These are phyloP conservation scores for Oryzias sinensis DNA, from an alignment of 2,797 vertebrate genomes.

Conservation along the genomic window DNA sequence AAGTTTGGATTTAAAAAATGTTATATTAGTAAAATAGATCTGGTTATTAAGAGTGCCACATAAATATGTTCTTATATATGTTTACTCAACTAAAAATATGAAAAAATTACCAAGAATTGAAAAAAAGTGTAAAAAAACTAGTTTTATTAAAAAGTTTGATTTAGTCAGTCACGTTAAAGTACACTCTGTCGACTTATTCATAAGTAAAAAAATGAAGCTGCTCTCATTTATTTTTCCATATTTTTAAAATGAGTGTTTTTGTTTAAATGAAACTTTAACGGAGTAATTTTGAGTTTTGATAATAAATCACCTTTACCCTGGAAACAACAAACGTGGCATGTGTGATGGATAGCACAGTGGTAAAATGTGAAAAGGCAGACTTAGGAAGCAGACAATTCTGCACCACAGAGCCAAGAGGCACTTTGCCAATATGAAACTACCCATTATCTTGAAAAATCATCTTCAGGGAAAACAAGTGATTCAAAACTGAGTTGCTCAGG, in stretches of 20 bases:
- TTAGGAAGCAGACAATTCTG: conserved; percentile 58
- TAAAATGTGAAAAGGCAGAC: conserved; percentile 64
- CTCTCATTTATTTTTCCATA: conserved; percentile 22
- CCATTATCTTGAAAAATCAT: conserved; percentile 67
- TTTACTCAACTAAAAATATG: background rate
- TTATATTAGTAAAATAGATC: no score
- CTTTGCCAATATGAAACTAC: conserved; percentile 51
- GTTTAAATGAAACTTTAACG: conserved; percentile 54
- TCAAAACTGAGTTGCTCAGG: conserved; percentile 50
- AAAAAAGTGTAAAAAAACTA: no score
- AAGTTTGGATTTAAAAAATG: no score
- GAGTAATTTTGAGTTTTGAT: conserved; percentile 60
- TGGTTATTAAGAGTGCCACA: no score
- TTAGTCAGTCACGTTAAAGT: no score
- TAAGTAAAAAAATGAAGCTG: conserved; percentile 8
- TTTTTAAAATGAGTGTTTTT: conserved; percentile 38
- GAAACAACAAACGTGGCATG: conserved; percentile 59
- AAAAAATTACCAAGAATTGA: background rate
- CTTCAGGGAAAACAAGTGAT: conserved; percentile 49
- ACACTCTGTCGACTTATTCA: no score
- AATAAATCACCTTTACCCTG: conserved; percentile 71
- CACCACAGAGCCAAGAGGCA: conserved; percentile 50
- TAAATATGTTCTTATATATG: no score
- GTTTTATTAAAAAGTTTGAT: no score
- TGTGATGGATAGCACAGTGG: conserved; percentile 67